These are phyloP conservation scores for Scytalopus superciliaris DNA, from an alignment of 2,113 vertebrate genomes.

Conservation along the genomic window DNA sequence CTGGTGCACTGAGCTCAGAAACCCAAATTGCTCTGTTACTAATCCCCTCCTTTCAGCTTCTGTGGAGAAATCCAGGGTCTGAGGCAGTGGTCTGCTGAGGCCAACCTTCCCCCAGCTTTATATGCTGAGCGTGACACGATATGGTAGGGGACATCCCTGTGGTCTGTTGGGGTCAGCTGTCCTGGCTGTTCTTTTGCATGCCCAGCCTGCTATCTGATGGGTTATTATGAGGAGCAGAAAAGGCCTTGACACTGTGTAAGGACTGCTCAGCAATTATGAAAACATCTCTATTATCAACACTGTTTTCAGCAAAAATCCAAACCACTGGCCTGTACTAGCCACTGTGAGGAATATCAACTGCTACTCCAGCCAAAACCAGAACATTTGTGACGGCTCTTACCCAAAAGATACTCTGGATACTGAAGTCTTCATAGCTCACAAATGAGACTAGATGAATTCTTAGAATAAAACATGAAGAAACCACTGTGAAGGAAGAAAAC, in stretches of 20 bases:
- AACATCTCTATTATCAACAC: neutral
- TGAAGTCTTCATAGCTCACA: neutral
- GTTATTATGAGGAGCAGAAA: neutral
- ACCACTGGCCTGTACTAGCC: neutral
- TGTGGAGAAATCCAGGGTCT: fast-evolving
- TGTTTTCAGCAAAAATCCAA: neutral
- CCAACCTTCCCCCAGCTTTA: neutral
- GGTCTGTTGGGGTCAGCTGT: neutral
- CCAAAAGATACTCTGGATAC: neutral
- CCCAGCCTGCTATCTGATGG: neutral
- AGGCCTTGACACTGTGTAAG: neutral
- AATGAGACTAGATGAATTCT: neutral
- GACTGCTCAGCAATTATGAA: neutral
- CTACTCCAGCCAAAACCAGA: neutral
- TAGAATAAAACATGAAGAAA: neutral
- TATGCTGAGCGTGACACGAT: neutral
- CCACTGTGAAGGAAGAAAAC: neutral
- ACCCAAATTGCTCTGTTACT: neutral
- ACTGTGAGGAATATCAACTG: neutral
- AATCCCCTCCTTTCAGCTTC: neutral
- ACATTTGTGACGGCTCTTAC: neutral
- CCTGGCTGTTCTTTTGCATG: neutral
- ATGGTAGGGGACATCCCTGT: neutral
- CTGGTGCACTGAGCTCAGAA: neutral
- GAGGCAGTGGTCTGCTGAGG: neutral